Base-by-base conservation (phyloP, 2,797 vertebrate species). In the Hylomyscus alleni region DNA sequence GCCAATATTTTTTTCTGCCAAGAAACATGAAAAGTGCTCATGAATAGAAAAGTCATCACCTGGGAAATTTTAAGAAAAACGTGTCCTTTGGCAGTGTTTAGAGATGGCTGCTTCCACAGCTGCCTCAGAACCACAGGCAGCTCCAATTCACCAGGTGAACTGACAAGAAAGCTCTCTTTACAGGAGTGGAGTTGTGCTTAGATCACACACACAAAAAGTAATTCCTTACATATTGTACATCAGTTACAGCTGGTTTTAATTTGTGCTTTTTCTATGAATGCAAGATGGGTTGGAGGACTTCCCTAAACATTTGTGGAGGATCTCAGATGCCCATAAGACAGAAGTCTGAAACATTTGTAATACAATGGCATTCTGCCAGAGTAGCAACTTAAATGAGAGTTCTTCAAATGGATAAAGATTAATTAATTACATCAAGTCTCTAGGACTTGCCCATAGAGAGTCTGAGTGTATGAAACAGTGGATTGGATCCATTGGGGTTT, bases 21-120 rank as follows among this genome's bases (percentile, higher is more conserved):
- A 97, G 89, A 95, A 97, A 94, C 91, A 95, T 69, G 94, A 97
- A 96, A 93, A 96, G 56, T 95, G 78, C 89, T 96, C 92, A 76
- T 58, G 37, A 90, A 82, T 89, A 72, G 91, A 95, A 98, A 69
- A 93, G 91, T 86, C 91, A 94, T 96, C 65, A 37, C 84, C 84
- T 88, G 62, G 77, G 96, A 93, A 94, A 94, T 96, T 37, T 58
- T 73, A 73, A 82, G 44, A 37, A 86, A 85, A 80, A 40, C 31
- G 62, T 94, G 69, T 91, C 94, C 78, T 93, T 95, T 95, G 93
- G 89, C 87, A 92, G 73, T 19, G 26, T 26, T 82, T 78, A 34
- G 44, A 34, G 80, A 85, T 93, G 92, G 44, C 56, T 96, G 77
- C 89, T 90, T 96, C 77, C 67, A 94, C 84, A 95, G 91, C 89